Conservation (phyloP, 2,888 invertebrate species). For the Stenurella melanura region DNA sequence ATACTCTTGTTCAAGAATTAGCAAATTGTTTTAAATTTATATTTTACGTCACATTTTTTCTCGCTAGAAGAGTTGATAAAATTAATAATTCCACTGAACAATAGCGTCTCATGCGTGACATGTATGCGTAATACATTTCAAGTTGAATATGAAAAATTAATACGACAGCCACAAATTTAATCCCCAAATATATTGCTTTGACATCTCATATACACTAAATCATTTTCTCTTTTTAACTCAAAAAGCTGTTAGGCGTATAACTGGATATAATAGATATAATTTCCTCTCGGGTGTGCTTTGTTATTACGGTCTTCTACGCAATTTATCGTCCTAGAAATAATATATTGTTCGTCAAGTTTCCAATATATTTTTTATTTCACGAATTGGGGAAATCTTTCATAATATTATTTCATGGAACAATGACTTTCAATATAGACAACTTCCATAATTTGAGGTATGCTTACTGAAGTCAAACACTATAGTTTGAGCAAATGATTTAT, state of each 20-base stretch:
- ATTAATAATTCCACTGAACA: not conserved
- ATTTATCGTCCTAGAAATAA: constrained; percentile 7
- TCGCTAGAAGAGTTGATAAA: not conserved
- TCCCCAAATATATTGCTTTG: constrained; percentile 1
- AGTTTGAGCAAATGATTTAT: no score
- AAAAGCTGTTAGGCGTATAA: constrained; percentile 17
- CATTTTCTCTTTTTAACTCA: constrained; percentile 16
- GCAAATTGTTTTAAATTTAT: no score
- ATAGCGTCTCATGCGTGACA: not conserved
- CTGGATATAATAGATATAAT: constrained; percentile 31
- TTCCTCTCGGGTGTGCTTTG: constrained; percentile 13
- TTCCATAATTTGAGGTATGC: no score
- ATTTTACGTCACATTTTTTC: no score
- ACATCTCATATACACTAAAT: not conserved
- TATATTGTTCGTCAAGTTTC: constrained; percentile 16
- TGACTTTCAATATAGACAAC: not conserved
- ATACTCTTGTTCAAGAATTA: no score
- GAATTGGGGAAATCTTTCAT: not conserved
- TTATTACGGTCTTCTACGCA: constrained; percentile 2
- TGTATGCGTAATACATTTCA: not conserved
- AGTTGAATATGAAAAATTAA: constrained; percentile 1
- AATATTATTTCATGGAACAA: not conserved
- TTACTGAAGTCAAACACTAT: no score
- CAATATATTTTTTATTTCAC: constrained; percentile 4
- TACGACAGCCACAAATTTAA: not conserved